Evolutionary conservation across 2,113 vertebrate species (phyloP).

Genomic region (Corydoras sp.): DNA sequence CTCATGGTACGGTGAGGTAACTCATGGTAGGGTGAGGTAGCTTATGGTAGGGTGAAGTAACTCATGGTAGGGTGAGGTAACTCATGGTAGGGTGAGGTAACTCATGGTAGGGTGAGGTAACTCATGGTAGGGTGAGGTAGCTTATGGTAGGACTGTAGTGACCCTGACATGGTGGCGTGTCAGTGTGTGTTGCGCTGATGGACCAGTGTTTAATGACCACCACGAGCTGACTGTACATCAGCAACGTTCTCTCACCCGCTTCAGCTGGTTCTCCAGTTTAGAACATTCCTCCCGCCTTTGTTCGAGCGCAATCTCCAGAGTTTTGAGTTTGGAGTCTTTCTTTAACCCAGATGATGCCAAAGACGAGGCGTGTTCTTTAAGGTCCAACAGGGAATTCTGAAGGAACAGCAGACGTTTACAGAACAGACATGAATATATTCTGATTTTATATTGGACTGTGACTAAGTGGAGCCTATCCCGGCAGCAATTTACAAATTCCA

Average conservation of each 20-base stretch:
- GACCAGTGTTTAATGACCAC: not conserved
- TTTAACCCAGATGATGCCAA: slow-evolving; percentile 93
- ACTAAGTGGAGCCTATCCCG: not conserved
- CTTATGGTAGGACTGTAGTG: no score
- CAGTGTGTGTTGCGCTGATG: no score
- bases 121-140: no score
- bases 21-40: no score
- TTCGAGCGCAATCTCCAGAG: slow-evolving; percentile 67
- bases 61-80: no score
- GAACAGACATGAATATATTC: not conserved
- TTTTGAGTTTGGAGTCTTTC: slow-evolving; percentile 85
- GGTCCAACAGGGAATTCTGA: slow-evolving; percentile 84
- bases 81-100: no score
- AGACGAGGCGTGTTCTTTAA: slow-evolving; percentile 95
- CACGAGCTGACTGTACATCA: not conserved
- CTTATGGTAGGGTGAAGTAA: no score
- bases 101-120: no score
- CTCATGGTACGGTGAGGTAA: no score
- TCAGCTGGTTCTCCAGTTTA: slow-evolving; percentile 70
- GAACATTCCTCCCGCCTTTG: slow-evolving; percentile 69
- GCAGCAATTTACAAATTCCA: no score
- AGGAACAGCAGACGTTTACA: slow-evolving; percentile 6
- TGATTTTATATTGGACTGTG: not conserved
- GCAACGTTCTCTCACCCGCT: slow-evolving; percentile 55
- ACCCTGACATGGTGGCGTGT: no score